Percentiles rank a stretch among this genome's conserved stretches.
These are phyloP conservation scores for Silurus lanzhouensis DNA, from an alignment of 2,797 vertebrate genomes.

Conservation along the genomic window DNA sequence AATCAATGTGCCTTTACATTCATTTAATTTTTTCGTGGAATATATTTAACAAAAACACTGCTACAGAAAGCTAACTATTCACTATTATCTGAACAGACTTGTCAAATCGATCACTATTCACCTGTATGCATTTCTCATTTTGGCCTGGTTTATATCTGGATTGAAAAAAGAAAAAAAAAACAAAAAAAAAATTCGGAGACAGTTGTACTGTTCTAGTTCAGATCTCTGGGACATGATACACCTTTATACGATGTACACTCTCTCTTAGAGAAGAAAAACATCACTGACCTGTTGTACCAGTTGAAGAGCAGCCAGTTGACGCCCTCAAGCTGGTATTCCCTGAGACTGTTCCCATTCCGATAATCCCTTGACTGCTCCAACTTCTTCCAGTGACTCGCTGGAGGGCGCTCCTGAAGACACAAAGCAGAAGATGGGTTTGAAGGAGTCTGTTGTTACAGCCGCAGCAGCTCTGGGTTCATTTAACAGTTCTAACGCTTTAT, in stretches of 20 bases:
- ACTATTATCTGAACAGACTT: no score
- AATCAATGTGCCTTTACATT: not conserved
- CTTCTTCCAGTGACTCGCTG: constrained; percentile 95
- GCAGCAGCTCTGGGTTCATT: not conserved
- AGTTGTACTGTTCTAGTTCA: not conserved
- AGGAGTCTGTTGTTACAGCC: not conserved
- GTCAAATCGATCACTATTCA: no score
- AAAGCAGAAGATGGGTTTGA: not conserved
- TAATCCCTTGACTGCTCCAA: constrained; percentile 94
- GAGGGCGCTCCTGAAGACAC: constrained; percentile 86
- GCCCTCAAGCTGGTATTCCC: constrained; percentile 98
- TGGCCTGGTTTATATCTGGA: no score
- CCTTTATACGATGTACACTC: not conserved
- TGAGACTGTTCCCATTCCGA: constrained; percentile 95
- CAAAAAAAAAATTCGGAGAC: not conserved
- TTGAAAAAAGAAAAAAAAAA: no score
- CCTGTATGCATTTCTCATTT: not conserved
- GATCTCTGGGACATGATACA: not conserved
- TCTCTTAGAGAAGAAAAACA: not conserved
- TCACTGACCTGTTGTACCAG: constrained; percentile 96
- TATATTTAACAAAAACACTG: not conserved
- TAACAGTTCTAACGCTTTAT: no score
- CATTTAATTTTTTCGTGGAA: not conserved
- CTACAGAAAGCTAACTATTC: no score
- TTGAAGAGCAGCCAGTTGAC: constrained; percentile 99